Conservation (phyloP, 2,888 invertebrate species). For the Leptodirus hochenwartii region DNA sequence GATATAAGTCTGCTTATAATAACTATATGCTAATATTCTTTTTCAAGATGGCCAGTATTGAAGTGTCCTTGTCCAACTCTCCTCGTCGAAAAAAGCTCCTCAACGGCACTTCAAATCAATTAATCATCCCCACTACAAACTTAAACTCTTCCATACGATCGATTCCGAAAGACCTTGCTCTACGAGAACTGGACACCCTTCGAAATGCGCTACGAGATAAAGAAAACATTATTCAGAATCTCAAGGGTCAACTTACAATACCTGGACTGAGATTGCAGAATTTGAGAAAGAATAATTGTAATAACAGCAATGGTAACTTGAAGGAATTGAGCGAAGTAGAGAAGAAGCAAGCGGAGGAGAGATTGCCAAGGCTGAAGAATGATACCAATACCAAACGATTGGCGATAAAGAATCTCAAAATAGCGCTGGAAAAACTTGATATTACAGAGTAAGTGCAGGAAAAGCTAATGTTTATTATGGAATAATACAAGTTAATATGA, state of each 20-base stretch:
- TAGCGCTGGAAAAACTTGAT: slow-evolving; percentile 64
- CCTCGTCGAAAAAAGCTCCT: slow-evolving; percentile 35
- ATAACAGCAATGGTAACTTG: slow-evolving; percentile 11
- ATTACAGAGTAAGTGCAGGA: slow-evolving; percentile 82
- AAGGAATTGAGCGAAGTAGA: slow-evolving; percentile 32
- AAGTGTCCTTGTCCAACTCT: slow-evolving; percentile 55
- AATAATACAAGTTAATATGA: too few relatives aligned
- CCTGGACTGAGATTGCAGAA: slow-evolving; percentile 33
- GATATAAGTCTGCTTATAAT: too few relatives aligned
- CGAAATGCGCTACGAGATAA: slow-evolving; percentile 58
- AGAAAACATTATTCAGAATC: slow-evolving; percentile 64
- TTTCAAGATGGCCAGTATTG: slow-evolving; percentile 80
- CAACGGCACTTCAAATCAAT: slow-evolving; percentile 22
- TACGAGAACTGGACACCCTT: slow-evolving; percentile 47
- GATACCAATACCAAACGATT: slow-evolving; percentile 64
- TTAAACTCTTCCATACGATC: slow-evolving; percentile 20
- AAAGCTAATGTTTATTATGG: too few relatives aligned
- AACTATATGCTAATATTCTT: too few relatives aligned
- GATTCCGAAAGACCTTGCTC: slow-evolving; percentile 24
- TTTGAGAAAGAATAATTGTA: slow-evolving; percentile 18
- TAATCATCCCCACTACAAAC: slow-evolving; percentile 19
- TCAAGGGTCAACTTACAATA: slow-evolving; percentile 48
- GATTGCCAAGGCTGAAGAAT: slow-evolving; percentile 35
- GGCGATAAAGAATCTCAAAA: slow-evolving; percentile 64
- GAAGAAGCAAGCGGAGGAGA: slow-evolving; percentile 37